These are phyloP conservation scores for Amazona ochrocephala DNA, from an alignment of 2,797 vertebrate genomes.

Conservation along the genomic window DNA sequence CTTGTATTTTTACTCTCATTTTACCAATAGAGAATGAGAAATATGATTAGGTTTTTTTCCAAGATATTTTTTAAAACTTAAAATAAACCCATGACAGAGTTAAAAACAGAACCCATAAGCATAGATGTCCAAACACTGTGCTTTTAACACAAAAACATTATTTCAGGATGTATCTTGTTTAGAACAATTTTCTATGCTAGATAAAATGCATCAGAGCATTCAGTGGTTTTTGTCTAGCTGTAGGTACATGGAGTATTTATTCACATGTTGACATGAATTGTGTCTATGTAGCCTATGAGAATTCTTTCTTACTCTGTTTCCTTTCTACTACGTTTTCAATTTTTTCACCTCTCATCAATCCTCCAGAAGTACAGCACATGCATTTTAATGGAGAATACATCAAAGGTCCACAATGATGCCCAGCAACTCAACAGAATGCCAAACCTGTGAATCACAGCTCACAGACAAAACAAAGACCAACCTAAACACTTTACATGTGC, in stretches of 20 bases:
- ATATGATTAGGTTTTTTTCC: background rate
- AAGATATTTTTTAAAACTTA: background rate
- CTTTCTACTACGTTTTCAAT: constrained; percentile 53
- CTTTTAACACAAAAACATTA: background rate
- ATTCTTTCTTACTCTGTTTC: constrained; percentile 58
- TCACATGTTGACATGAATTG: constrained; percentile 53
- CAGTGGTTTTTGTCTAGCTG: background rate
- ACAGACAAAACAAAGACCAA: constrained; percentile 37
- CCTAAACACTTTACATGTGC: constrained; percentile 1
- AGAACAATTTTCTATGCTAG: constrained; percentile 2
- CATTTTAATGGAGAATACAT: constrained; percentile 67
- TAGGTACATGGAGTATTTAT: constrained; percentile 60
- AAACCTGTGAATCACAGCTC: constrained; percentile 41
- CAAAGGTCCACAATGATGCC: constrained; percentile 50
- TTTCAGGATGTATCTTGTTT: background rate
- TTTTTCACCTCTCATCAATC: constrained; percentile 69
- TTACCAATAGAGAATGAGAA: background rate
- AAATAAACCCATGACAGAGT: background rate
- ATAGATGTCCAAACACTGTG: background rate
- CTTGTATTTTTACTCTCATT: background rate
- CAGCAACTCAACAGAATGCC: constrained; percentile 62
- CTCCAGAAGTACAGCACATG: constrained; percentile 49
- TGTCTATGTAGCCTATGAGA: constrained; percentile 46
- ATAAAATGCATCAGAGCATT: constrained; percentile 40
- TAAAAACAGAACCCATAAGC: background rate